Conservation (phyloP, 2,888 invertebrate species). For the Arenicola marina region DNA sequence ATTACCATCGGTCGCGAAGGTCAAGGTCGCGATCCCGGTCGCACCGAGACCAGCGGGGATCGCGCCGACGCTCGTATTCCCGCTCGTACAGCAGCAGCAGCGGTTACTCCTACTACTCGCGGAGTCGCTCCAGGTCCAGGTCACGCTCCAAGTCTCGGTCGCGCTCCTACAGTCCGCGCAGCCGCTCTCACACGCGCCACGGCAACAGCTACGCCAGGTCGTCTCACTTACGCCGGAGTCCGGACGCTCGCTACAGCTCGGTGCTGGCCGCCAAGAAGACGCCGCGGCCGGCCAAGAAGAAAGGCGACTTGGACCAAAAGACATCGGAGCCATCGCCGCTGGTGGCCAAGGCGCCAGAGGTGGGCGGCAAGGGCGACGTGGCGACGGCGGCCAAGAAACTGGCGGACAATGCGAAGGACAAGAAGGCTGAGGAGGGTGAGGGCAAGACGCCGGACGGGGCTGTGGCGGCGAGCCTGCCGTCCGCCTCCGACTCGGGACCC, state of each 20-base stretch:
- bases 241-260: neutral
- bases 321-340: neutral
- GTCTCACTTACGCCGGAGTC: no score
- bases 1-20: constrained; percentile 4
- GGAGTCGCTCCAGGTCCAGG: constrained; percentile 13
- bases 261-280: neutral
- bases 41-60: neutral
- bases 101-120: neutral
- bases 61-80: neutral
- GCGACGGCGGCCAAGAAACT: constrained; percentile 25
- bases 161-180: neutral
- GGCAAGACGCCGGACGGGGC: neutral
- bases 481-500: constrained; percentile 2
- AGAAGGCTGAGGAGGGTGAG: constrained; percentile 10
- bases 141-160: constrained; percentile 14
- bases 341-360: neutral
- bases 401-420: constrained; percentile 34
- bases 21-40: constrained; percentile 21
- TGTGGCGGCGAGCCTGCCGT: neutral
- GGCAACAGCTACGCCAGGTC: no score
- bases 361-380: neutral
- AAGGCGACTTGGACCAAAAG: neutral
- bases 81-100: neutral
- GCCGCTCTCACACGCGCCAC: neutral
- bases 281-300: neutral